Conservation (phyloP, 2,113 vertebrate species). For the Phrynocephalus versicolor region DNA sequence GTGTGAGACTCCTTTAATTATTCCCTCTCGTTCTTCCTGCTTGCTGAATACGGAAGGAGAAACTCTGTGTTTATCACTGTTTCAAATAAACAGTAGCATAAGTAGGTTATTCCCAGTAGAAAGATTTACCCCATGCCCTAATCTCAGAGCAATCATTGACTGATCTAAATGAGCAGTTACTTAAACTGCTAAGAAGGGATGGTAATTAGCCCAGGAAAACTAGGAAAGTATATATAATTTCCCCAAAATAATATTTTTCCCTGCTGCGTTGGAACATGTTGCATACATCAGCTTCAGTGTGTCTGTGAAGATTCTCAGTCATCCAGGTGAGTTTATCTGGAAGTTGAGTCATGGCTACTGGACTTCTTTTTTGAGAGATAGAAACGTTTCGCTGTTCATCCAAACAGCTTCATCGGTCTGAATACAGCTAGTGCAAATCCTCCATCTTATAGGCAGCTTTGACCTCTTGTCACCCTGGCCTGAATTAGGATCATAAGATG, state of each 20-base stretch:
- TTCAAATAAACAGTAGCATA: constrained; percentile 84
- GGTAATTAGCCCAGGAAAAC: constrained; percentile 86
- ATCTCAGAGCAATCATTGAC: constrained; percentile 90
- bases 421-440: too few relatives aligned
- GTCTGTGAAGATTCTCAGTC: too few relatives aligned
- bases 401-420: too few relatives aligned
- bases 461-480: too few relatives aligned
- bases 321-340: too few relatives aligned
- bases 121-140: constrained; percentile 81
- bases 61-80: constrained; percentile 85
- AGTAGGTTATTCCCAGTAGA: constrained; percentile 90
- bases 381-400: too few relatives aligned
- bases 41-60: constrained; percentile 82
- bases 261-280: constrained; percentile 37
- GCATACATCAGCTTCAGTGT: constrained; percentile 27
- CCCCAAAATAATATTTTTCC: background rate
- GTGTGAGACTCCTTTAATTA: constrained; percentile 82
- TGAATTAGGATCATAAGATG: too few relatives aligned
- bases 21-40: constrained; percentile 64
- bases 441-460: too few relatives aligned
- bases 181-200: constrained; percentile 83
- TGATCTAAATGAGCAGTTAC: constrained; percentile 92
- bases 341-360: too few relatives aligned
- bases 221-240: constrained; percentile 73
- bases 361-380: too few relatives aligned